phyloP scores from a whole-genome alignment of 2,113 vertebrate species.

The Peucedramus taeniatus region DNA sequence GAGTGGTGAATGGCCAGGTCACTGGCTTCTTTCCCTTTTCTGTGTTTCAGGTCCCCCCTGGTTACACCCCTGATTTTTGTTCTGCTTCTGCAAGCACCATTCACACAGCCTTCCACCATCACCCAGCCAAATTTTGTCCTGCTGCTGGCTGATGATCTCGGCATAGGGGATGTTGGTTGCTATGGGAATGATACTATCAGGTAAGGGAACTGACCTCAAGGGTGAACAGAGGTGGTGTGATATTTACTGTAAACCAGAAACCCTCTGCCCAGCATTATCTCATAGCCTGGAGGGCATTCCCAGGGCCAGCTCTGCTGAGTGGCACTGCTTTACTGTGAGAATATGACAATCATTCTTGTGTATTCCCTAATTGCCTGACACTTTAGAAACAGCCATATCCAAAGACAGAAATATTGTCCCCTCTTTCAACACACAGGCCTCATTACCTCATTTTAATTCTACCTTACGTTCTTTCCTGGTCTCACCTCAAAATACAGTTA shows the following conservation, averaged over 20 bases:
- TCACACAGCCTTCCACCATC: neutral
- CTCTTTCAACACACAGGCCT: neutral
- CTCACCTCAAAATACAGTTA: neutral
- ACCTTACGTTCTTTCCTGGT: neutral
- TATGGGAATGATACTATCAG: constrained; percentile 88
- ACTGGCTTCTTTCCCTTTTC: neutral
- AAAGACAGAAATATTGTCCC: neutral
- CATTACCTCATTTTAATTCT: neutral
- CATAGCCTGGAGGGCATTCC: neutral
- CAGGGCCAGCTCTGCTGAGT: neutral
- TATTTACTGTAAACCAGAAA: neutral
- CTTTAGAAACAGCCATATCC: neutral
- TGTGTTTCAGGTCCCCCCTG: constrained; percentile 48
- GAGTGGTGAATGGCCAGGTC: neutral
- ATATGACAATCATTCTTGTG: neutral
- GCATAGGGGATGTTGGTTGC: constrained; percentile 91
- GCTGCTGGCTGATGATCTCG: constrained; percentile 88
- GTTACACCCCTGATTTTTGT: neutral
- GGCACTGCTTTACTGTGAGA: neutral
- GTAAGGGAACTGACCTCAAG: constrained; percentile 27
- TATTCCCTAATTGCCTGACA: neutral
- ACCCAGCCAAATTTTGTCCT: constrained; percentile 83
- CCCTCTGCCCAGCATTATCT: neutral
- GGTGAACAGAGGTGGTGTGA: neutral
- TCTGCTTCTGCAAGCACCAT: neutral